Evolutionary conservation across 2,888 invertebrate genomes (phyloP).

Genomic region (Dasysyrphus albostriatus): DNA sequence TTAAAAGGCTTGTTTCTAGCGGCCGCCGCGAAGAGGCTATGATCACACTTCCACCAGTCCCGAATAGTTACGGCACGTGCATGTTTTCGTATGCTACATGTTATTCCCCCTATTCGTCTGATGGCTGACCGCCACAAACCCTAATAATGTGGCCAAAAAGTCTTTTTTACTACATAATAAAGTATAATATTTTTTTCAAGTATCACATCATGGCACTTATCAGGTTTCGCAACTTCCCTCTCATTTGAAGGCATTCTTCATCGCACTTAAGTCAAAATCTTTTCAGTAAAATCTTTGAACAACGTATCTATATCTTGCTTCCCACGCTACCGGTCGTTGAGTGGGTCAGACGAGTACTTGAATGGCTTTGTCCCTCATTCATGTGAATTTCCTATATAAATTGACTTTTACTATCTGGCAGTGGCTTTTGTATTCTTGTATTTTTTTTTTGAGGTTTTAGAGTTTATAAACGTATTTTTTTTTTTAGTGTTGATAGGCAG

Average conservation of each 20-base stretch:
- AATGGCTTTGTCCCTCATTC: conserved; percentile 33
- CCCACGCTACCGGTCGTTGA: conserved; percentile 34
- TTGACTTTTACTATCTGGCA: conserved; percentile 2
- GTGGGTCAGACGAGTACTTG: conserved; percentile 23
- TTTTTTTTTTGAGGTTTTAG: not conserved
- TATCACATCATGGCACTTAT: conserved; percentile 14
- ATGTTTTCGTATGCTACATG: no score
- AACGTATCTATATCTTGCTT: conserved; percentile 13
- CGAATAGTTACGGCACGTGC: no score
- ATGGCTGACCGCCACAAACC: no score
- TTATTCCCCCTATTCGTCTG: no score
- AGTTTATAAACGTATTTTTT: not conserved
- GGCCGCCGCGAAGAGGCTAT: no score
- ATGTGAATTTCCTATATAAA: conserved; percentile 12
- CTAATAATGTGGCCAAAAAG: conserved; percentile 10
- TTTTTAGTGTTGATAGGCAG: not conserved
- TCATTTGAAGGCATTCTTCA: conserved; percentile 4
- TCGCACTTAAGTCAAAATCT: conserved; percentile 15
- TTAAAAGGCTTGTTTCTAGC: no score
- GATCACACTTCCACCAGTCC: no score
- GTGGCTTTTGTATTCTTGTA: not conserved
- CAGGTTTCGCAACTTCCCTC: conserved; percentile 14
- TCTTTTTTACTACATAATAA: not conserved
- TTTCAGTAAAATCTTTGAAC: conserved; percentile 1
- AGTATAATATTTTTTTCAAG: conserved; percentile 9